A percentile compares a stretch with the other conserved stretches of the same genome.
Evolutionary conservation across 2,888 invertebrate genomes (phyloP).

Genomic region (Sphaeridia pumilis): DNA sequence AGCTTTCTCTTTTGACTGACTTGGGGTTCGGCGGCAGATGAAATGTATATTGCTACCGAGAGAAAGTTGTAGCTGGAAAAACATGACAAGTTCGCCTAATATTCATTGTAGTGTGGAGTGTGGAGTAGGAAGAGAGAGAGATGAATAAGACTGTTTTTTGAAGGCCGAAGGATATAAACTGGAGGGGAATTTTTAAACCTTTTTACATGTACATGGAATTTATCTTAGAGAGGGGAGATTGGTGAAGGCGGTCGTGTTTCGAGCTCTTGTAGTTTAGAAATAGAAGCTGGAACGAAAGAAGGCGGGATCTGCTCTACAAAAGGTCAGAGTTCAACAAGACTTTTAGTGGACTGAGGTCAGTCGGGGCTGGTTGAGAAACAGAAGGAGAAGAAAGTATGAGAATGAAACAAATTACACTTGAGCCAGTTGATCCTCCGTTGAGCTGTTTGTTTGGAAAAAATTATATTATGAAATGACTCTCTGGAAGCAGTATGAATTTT

Average conservation of each 20-base stretch:
- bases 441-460: not conserved
- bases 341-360: too few species aligned
- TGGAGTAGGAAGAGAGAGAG: not conserved
- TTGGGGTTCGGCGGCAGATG: too few species aligned
- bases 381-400: not conserved
- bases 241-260: too few species aligned
- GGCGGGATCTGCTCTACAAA: not conserved
- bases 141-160: not conserved
- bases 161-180: not conserved
- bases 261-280: too few species aligned
- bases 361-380: too few species aligned
- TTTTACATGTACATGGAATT: not conserved
- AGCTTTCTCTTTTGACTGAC: too few species aligned
- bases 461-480: constrained; percentile 2
- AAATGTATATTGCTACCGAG: too few species aligned
- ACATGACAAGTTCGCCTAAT: not conserved
- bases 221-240: not conserved
- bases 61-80: not conserved
- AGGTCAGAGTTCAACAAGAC: too few species aligned
- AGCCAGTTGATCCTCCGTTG: not conserved
- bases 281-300: not conserved
- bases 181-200: not conserved
- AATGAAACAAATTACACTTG: constrained; percentile 1
- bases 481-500: constrained; percentile 3
- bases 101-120: too few species aligned